These are phyloP conservation scores for Sula dactylatra DNA, from an alignment of 2,113 vertebrate species.

Conservation along the genomic window DNA sequence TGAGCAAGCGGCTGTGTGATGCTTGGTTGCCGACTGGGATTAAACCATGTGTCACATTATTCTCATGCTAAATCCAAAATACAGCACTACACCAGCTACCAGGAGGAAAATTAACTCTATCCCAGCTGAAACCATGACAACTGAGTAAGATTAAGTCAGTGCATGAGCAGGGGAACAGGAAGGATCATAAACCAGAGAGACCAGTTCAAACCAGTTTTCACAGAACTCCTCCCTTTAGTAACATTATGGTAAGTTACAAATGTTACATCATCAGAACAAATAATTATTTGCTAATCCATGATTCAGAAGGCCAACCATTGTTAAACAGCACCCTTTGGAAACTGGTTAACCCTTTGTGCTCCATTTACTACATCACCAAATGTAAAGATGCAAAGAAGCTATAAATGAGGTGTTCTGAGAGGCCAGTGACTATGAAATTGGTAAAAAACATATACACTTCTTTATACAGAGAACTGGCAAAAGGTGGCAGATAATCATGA, in stretches of 20 bases:
- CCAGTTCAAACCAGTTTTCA: slow-evolving; percentile 56
- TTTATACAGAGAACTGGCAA: not conserved
- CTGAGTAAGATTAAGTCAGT: slow-evolving; percentile 25
- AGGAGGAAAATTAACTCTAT: too few relatives aligned
- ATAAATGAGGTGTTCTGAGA: not conserved
- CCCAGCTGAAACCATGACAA: too few relatives aligned
- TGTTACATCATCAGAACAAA: slow-evolving; percentile 56
- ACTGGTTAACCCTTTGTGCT: not conserved
- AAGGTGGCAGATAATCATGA: not conserved
- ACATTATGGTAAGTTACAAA: slow-evolving; percentile 37
- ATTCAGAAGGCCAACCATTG: slow-evolving; percentile 38
- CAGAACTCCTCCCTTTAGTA: slow-evolving; percentile 36
- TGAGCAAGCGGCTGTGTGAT: too few relatives aligned
- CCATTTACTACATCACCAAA: not conserved
- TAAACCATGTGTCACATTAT: too few relatives aligned
- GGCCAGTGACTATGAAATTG: not conserved
- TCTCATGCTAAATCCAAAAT: too few relatives aligned
- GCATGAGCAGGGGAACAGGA: slow-evolving; percentile 44
- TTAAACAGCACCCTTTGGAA: not conserved
- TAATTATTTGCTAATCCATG: slow-evolving; percentile 38
- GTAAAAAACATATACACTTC: not conserved
- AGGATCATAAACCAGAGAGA: slow-evolving; percentile 57
- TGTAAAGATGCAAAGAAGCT: not conserved
- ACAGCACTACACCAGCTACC: too few relatives aligned
- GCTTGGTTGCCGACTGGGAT: too few relatives aligned